Base-by-base conservation (phyloP, 2,888 invertebrate species). In the Drosophila paracracens region DNA sequence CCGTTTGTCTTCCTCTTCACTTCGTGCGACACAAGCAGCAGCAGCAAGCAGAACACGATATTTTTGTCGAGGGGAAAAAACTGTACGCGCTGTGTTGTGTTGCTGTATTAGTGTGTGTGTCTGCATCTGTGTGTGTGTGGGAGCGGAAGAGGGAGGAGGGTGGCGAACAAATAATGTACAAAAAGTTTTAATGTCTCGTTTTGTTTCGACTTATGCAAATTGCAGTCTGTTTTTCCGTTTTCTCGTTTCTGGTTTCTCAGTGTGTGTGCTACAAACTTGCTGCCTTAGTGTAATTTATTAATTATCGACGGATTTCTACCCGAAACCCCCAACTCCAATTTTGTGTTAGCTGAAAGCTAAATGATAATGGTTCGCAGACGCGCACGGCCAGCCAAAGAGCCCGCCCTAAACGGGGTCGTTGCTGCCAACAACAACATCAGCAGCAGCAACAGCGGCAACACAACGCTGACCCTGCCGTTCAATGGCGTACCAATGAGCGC, bases 361-460 rank as follows among this genome's bases (percentile, higher is more conserved):
- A 90, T 88, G 83, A 90, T 80, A 82, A 90, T 92, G 92, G 92
- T 92, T 79, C 91, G 92, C 61, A 86, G 92, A 70, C 84, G 92
- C 58, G 79, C 82, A 52, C 83, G 91, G 69, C 82, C 89, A 63
- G 76, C 74, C 68, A 86, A 88, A 66, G 81, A 79, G 61, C 73
- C 79, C 40, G 68, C 80, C 67, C 38, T 78, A 31, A 74, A 74
- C 69, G 67, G 52, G 46, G 76, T 58, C 59, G 67, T 54, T 38
- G 57, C 48, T 38, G 57, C 38, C 18, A 61, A 38, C 38, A 29
- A 33, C 38, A 66, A 50, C 11, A 64, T 25, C n/a, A 59, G 31
- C 31, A 33, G 29, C 11, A 51, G 21, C 31, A 35, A 27, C n/a
- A 53, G 21, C 33, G n/a, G 11, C 43, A 64, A 52, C 16, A 64